A percentile compares a stretch with the other conserved stretches of the same genome.
Conservation (phyloP, 2,113 vertebrate genomes). For the Toxotes jaculatrix region DNA sequence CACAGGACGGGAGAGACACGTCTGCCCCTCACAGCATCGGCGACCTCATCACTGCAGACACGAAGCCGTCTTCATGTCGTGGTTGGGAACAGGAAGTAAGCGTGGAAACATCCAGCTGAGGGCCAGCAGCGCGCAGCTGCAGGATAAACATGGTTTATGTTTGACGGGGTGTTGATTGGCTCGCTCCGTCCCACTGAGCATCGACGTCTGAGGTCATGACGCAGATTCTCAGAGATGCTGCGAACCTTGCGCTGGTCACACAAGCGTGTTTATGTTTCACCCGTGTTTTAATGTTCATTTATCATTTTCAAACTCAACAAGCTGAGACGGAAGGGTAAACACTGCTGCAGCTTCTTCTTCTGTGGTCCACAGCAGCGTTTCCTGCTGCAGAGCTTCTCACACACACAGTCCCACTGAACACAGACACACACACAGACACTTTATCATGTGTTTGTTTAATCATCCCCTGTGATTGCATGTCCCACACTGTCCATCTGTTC, state of each 20-base stretch:
- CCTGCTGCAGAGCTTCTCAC: no score
- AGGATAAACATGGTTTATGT: conserved; percentile 50
- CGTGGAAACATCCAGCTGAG: conserved; percentile 48
- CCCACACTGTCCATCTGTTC: no score
- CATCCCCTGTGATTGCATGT: no score
- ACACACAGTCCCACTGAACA: no score
- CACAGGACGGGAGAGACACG: conserved; percentile 1
- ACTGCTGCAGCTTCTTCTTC: background rate
- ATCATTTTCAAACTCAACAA: conserved; percentile 26
- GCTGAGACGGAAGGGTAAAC: conserved; percentile 20
- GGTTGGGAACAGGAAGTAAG: conserved; percentile 64
- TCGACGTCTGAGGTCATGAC: conserved; percentile 36
- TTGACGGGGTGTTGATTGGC: conserved; percentile 8
- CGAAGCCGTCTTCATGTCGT: conserved; percentile 38
- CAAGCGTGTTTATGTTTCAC: conserved; percentile 36
- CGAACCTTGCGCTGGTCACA: conserved; percentile 34
- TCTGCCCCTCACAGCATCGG: conserved; percentile 19
- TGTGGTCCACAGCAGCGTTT: background rate
- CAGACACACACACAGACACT: no score
- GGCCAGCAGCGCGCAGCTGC: conserved; percentile 14
- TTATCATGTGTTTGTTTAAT: no score
- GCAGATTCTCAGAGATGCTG: conserved; percentile 33
- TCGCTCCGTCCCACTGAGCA: conserved; percentile 18
- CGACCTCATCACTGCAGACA: conserved; percentile 17
- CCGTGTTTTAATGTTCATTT: conserved; percentile 10